Base-by-base conservation (phyloP, 2,113 vertebrate genomes). In the Leuciscus idus region DNA sequence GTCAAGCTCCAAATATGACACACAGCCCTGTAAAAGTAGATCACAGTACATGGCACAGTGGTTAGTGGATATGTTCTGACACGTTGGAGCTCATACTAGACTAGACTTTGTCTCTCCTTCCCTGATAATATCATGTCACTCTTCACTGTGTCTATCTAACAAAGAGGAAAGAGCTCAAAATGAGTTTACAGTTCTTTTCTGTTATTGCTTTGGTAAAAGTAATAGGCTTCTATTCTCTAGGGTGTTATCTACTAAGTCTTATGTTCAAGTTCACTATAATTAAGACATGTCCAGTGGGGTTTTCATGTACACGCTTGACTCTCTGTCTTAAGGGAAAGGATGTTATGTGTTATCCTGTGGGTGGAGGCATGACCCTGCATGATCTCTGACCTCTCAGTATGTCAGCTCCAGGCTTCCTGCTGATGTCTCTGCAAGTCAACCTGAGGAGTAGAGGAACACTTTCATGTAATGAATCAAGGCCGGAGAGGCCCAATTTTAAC, bases 281-380 rank as follows among this genome's bases (percentile, higher is more conserved):
- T 88, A 86, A 48, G 78, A 36, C 48, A 66, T 68, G 26, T 33
- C 90, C 89, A 88, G 86, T 89, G 90, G 48, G 89, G 90, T 92
- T 86, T 88, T 91, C 87, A 91, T 89, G 91, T 90, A 92, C 83
- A 84, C 62, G 74, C 81, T 74, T 89, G 91, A 91, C 88, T 87
- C 75, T 87, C 70, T 64, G 66, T 80, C 91, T 93, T 87, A 15
- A 59, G 87, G 92, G 91, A 88, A 88, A 86, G 83, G 87, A 90
- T 92, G 93, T 91, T 92, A 92, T 92, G 90, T 93, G 91, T 91
- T 89, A 90, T 92, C 90, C 91, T 85, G 72, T 87, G 86, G 92
- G 81, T 73, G 89, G 90, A 89, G 85, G 88, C 87, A 89, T 94
- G 91, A 93, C 92, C 92, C 90, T 89, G 82, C 88, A 85, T 88